Evolutionary conservation across 2,113 vertebrate genomes (phyloP).

Genomic region (Pelobates fuscus): DNA sequence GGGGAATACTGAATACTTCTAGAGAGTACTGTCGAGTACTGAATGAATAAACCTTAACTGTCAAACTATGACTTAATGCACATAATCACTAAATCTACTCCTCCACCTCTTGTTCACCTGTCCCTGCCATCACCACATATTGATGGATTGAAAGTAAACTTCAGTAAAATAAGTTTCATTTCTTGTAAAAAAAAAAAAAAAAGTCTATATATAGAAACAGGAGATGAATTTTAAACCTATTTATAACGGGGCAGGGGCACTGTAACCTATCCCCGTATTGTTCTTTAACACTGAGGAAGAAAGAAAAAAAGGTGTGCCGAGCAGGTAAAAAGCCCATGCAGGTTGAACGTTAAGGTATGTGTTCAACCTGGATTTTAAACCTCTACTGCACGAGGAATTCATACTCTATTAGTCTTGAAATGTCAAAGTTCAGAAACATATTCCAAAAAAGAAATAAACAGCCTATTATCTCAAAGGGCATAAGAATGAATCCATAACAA

Average conservation of each 20-base stretch:
- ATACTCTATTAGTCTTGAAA: background rate
- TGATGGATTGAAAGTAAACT: too few species aligned
- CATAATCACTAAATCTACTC: too few species aligned
- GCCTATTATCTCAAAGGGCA: background rate
- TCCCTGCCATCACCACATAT: too few species aligned
- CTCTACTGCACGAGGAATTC: background rate
- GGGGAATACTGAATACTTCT: too few species aligned
- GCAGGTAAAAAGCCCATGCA: conserved; percentile 48
- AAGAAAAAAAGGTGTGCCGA: conserved; percentile 60
- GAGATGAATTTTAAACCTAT: conserved; percentile 8
- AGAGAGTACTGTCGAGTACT: too few species aligned
- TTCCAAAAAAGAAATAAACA: conserved; percentile 5
- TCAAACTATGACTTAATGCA: too few species aligned
- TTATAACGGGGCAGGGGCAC: conserved; percentile 53
- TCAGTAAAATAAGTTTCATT: too few species aligned
- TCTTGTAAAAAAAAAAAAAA: too few species aligned
- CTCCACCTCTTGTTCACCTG: too few species aligned
- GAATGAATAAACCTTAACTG: too few species aligned
- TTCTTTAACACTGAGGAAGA: conserved; percentile 41
- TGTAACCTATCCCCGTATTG: conserved; percentile 59
- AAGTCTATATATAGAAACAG: too few species aligned
- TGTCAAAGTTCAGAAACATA: conserved; percentile 32
- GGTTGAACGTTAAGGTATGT: conserved; percentile 2
- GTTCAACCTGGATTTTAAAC: background rate
- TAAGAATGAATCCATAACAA: conserved; percentile 6